phyloP scores from a whole-genome alignment of 1,140 invertebrate genomes.

The Mamestra configurata region DNA sequence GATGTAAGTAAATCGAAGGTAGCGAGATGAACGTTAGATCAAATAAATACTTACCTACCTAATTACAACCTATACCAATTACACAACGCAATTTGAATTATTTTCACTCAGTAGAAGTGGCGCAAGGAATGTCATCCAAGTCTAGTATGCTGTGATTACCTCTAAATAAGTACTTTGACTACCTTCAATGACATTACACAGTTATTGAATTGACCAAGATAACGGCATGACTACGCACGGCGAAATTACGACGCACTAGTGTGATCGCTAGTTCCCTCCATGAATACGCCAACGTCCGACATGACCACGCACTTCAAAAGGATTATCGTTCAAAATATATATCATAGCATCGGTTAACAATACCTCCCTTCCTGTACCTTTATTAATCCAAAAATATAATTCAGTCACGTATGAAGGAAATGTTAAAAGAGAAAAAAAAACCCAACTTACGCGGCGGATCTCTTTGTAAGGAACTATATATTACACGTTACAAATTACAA shows the following conservation, averaged over 20 bases:
- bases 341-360: constrained; percentile 3
- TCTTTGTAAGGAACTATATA: neutral
- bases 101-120: constrained; percentile 40
- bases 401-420: constrained; percentile 55
- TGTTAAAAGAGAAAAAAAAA: constrained; percentile 57
- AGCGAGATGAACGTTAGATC: constrained; percentile 42
- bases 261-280: constrained; percentile 58
- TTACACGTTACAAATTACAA: constrained; percentile 20
- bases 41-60: constrained; percentile 35
- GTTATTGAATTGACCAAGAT: constrained; percentile 81
- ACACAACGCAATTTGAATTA: constrained; percentile 58
- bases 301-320: constrained; percentile 48
- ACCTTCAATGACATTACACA: constrained; percentile 63
- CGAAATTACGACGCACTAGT: constrained; percentile 83
- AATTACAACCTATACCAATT: constrained; percentile 55
- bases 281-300: constrained; percentile 52
- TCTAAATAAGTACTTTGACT: constrained; percentile 15
- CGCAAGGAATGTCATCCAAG: constrained; percentile 34
- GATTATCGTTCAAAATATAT: constrained; percentile 10
- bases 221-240: constrained; percentile 79
- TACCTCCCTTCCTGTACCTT: constrained; percentile 17
- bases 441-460: constrained; percentile 55
- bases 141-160: constrained; percentile 8
- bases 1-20: constrained; percentile 37
- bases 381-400: constrained; percentile 66